A percentile compares a stretch with the other conserved stretches of the same genome.
These are phyloP conservation scores for Zalophus californianus DNA, from an alignment of 2,797 vertebrate species.

Conservation along the genomic window DNA sequence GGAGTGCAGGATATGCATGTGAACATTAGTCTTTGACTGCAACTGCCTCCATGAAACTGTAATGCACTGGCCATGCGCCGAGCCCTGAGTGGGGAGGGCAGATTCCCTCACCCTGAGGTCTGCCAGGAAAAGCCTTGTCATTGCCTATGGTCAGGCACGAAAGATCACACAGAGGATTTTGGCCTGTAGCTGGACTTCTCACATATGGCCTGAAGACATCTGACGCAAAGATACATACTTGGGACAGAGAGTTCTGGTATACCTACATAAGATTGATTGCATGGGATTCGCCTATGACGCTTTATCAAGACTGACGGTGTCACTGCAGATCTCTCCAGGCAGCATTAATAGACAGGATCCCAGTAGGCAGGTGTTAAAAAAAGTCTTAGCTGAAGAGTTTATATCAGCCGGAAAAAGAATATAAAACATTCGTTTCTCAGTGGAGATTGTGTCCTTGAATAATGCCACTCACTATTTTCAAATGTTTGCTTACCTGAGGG, in stretches of 20 bases:
- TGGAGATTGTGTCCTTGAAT: neutral
- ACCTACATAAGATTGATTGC: fast-evolving
- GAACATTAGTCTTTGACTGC: neutral
- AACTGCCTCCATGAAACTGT: neutral
- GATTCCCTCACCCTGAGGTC: neutral
- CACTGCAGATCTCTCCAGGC: neutral
- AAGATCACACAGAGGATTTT: neutral
- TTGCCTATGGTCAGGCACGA: neutral
- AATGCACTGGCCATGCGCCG: fast-evolving
- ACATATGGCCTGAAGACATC: neutral
- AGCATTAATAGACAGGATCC: neutral
- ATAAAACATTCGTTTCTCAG: neutral
- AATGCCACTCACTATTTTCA: neutral
- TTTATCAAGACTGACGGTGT: neutral
- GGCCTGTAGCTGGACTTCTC: neutral
- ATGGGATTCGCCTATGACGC: neutral
- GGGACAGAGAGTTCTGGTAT: neutral
- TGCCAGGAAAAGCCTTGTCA: neutral
- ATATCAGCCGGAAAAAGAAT: neutral
- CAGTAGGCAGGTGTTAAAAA: neutral
- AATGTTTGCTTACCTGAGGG: neutral
- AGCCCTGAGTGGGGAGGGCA: neutral
- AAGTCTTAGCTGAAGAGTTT: neutral
- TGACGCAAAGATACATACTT: neutral
- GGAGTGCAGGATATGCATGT: neutral